Percentiles rank a stretch among this genome's conserved stretches.
These are phyloP conservation scores for Polypedilum pembai DNA, from an alignment of 1,140 invertebrate genomes.

Conservation along the genomic window DNA sequence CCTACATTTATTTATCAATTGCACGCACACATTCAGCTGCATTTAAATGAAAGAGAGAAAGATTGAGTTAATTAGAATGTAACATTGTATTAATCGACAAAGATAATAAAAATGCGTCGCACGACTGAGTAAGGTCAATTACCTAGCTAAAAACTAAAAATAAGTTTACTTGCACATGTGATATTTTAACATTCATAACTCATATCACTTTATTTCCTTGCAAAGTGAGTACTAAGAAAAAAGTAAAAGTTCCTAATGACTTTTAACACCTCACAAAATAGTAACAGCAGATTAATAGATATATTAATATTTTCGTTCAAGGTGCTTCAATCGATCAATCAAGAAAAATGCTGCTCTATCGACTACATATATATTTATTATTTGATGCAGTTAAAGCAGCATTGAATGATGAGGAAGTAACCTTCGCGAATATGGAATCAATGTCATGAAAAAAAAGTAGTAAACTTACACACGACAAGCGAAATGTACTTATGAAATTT, in stretches of 20 bases:
- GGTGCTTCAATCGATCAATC: background rate
- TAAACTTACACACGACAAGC: background rate
- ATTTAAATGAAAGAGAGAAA: too few species aligned
- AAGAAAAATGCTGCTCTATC: background rate
- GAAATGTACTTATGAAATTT: too few species aligned
- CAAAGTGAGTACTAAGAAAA: background rate
- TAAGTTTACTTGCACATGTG: background rate
- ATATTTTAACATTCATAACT: background rate
- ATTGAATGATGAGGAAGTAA: slow-evolving; percentile 4
- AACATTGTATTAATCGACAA: background rate
- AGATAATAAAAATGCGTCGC: slow-evolving; percentile 2
- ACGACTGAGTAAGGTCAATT: slow-evolving; percentile 4
- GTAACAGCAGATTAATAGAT: background rate
- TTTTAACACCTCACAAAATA: background rate
- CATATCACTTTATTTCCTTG: background rate
- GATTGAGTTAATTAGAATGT: too few species aligned
- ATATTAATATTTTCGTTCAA: slow-evolving; percentile 18
- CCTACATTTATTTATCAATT: too few species aligned
- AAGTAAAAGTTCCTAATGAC: background rate
- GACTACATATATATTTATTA: background rate
- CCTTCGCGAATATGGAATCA: background rate
- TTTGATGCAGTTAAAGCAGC: background rate
- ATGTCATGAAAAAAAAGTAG: slow-evolving; percentile 12
- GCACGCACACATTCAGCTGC: too few species aligned
- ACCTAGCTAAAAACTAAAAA: background rate